These are phyloP conservation scores for Lipophrys pholis DNA, from an alignment of 2,113 vertebrate genomes.

Conservation along the genomic window DNA sequence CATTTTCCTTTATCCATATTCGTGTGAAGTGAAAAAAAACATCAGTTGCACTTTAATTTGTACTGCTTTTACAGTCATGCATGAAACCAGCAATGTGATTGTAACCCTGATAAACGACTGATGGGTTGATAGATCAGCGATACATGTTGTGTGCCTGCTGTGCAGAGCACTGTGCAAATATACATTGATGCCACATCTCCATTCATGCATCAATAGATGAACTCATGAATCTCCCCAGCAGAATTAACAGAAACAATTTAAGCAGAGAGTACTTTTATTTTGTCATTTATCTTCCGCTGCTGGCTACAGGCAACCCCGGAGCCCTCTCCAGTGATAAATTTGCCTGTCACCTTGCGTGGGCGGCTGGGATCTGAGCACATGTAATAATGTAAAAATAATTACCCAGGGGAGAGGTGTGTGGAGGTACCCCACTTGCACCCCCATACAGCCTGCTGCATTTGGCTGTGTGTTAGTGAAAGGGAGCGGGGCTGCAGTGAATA, in stretches of 20 bases:
- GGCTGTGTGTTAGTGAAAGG: conserved; percentile 54
- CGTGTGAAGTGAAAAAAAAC: conserved; percentile 2
- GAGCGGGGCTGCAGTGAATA: conserved; percentile 40
- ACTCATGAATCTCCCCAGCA: conserved; percentile 85
- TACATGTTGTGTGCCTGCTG: conserved; percentile 66
- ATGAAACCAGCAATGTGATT: conserved; percentile 36
- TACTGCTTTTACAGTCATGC: conserved; percentile 24
- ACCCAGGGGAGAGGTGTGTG: conserved; percentile 82
- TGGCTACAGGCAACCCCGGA: conserved; percentile 66
- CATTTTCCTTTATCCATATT: background rate
- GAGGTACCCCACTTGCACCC: conserved; percentile 66
- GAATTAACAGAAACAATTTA: conserved; percentile 90
- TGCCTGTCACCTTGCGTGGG: conserved; percentile 85
- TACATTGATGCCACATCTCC: conserved; percentile 72
- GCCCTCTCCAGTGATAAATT: conserved; percentile 85
- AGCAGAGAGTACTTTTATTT: conserved; percentile 87
- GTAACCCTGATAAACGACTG: conserved; percentile 63
- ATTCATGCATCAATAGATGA: conserved; percentile 80
- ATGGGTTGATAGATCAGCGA: conserved; percentile 71
- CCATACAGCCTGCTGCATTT: conserved; percentile 54
- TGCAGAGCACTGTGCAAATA: conserved; percentile 63
- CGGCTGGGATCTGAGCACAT: conserved; percentile 86
- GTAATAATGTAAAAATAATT: conserved; percentile 91
- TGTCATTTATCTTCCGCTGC: conserved; percentile 85
- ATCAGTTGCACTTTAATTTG: background rate